phyloP scores from a whole-genome alignment of 35 echinoderm and acorn worm species.

The Ptychodera flava region DNA sequence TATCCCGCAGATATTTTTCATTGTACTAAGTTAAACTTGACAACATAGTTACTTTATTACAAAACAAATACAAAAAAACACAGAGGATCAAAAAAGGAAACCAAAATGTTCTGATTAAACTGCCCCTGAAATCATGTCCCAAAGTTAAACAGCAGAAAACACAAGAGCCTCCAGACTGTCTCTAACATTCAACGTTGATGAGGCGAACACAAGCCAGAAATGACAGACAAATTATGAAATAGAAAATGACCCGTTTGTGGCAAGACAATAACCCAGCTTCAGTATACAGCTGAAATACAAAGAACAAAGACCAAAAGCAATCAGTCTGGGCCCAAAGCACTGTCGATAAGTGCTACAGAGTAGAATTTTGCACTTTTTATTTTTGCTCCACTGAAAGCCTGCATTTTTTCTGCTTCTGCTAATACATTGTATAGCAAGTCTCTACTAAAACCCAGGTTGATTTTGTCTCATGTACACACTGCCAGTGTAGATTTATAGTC shows the following conservation, averaged over 20 bases:
- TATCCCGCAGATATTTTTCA: no score
- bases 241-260: background rate
- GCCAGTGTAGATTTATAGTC: background rate
- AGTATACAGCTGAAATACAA: background rate
- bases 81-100: no score
- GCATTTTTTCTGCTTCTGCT: background rate
- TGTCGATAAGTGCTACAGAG: background rate
- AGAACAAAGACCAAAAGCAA: background rate
- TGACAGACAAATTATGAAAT: slow-evolving; percentile 2
- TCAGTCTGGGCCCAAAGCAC: background rate
- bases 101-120: no score
- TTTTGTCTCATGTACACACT: background rate
- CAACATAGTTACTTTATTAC: no score
- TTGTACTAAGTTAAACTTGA: no score
- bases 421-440: background rate
- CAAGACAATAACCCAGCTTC: background rate
- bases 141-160: no score
- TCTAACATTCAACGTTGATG: background rate
- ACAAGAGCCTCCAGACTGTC: background rate
- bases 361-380: background rate
- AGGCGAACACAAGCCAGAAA: background rate
- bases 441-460: background rate
- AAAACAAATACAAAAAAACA: no score
- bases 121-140: no score
- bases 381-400: background rate